These are phyloP conservation scores for Pristionchus mayeri DNA, from an alignment of 2,888 invertebrate genomes.

Conservation along the genomic window DNA sequence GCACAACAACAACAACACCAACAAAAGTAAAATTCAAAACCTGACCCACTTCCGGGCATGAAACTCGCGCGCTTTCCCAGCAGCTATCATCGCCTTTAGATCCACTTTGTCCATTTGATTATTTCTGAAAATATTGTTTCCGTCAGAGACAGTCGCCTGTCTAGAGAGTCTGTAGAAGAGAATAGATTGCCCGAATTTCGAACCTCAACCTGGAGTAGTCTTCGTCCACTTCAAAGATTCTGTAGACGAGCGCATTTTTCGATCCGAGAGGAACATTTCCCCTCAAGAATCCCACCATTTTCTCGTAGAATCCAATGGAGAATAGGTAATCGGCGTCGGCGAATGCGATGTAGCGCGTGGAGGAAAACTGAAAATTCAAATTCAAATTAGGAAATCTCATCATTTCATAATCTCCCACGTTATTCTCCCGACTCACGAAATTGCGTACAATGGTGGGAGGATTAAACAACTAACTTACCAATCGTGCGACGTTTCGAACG, in stretches of 20 bases:
- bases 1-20: not conserved
- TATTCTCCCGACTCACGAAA: too few relatives aligned
- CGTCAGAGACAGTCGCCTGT: too few relatives aligned
- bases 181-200: too few relatives aligned
- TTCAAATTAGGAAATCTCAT: too few relatives aligned
- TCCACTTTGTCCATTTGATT: not conserved
- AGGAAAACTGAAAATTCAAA: constrained; percentile 26
- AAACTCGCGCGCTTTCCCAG: not conserved
- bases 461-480: not conserved
- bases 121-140: not conserved
- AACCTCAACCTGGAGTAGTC: not conserved
- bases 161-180: too few relatives aligned
- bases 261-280: not conserved
- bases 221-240: constrained; percentile 7
- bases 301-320: constrained; percentile 6
- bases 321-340: constrained; percentile 28
- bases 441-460: too few relatives aligned
- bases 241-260: not conserved
- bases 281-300: not conserved
- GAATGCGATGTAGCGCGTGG: not conserved
- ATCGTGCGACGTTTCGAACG: not conserved
- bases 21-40: not conserved
- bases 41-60: constrained; percentile 2
- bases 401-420: too few relatives aligned
- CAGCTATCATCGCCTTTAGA: not conserved